phyloP scores from a whole-genome alignment of 2,888 invertebrate genomes.

The Eubasilissa splendida region DNA sequence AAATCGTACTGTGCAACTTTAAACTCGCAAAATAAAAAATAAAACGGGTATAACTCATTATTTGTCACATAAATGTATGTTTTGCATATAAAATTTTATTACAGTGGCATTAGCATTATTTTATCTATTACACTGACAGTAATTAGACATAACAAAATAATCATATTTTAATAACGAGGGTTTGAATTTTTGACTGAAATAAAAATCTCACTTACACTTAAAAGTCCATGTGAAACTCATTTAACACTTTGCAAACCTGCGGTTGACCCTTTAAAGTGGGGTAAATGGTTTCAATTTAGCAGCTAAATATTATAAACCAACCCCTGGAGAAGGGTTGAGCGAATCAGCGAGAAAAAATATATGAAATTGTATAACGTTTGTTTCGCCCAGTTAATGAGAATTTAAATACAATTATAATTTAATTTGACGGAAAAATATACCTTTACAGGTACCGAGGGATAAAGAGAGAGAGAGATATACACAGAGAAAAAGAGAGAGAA shows the following conservation, averaged over 20 bases:
- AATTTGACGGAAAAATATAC: constrained; percentile 20
- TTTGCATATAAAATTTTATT: too few relatives aligned
- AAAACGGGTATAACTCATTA: too few relatives aligned
- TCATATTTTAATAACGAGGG: background rate
- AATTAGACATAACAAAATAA: background rate
- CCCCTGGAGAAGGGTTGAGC: constrained; percentile 3
- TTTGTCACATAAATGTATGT: too few relatives aligned
- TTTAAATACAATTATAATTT: constrained; percentile 25
- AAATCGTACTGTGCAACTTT: constrained; percentile 5
- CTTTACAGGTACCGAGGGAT: background rate
- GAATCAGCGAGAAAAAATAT: constrained; percentile 21
- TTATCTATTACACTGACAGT: too few relatives aligned
- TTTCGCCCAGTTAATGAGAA: constrained; percentile 18
- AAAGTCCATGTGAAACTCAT: constrained; percentile 28
- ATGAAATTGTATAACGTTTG: background rate
- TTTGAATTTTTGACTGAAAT: background rate
- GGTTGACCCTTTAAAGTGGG: constrained; percentile 32
- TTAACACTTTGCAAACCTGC: constrained; percentile 18
- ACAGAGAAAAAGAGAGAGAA: background rate
- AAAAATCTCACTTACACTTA: constrained; percentile 6
- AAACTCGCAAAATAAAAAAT: too few relatives aligned
- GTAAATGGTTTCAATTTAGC: constrained; percentile 26
- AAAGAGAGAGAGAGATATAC: background rate
- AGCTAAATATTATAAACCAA: constrained; percentile 23
- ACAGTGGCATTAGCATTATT: too few relatives aligned